Evolutionary conservation across 2,797 vertebrate genomes (phyloP), one percentile per base, ranked within the genome.

Genomic region (Craterocephalus amniculus): DNA sequence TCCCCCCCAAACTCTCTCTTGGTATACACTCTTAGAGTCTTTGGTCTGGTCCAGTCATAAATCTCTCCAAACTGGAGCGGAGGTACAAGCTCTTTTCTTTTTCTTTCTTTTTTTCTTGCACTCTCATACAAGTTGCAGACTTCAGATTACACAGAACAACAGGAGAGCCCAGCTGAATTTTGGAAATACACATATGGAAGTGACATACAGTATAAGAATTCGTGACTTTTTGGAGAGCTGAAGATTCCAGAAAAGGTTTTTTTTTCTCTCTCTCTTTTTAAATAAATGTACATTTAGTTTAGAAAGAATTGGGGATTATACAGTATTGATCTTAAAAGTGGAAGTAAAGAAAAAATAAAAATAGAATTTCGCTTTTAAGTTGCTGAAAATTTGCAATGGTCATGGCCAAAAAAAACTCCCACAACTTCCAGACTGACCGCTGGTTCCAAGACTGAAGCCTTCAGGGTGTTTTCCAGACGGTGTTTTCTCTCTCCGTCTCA

Each of bases 51-150:
- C 87, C 86, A 72, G 84, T 85, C 91, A 91, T 93, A 93, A 93
- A 93, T 93, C 92, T 93, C 90, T 84, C 84, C 90, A 90, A 93
- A 93, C 90, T 92, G 86, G 88, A 91, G 84, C 90, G 83, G 69
- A 89, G 87, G 87, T 90, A 70, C 86, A 89, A 70, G 70, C 80
- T 78, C 58, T 26, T 81, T 67, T 70, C 79, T 38, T 51, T 62
- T 62, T 40, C 55, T 38, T 57, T 63, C 65, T 72, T 80, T 81
- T 79, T 77, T 72, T 77, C 69, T 76, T 66, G 31, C 58, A 16
- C 63, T 65, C 73, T 70, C 79, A 69, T 40, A 84, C 38, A 84
- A 88, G 83, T 91, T 85, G 76, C 67, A 88, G 79, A 83, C 81
- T 89, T 91, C 72, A 83, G 83, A 86, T 87, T 63, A 77, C 80